Evolutionary conservation across 1,140 invertebrate species (phyloP).

Genomic region (Drosophila varians): DNA sequence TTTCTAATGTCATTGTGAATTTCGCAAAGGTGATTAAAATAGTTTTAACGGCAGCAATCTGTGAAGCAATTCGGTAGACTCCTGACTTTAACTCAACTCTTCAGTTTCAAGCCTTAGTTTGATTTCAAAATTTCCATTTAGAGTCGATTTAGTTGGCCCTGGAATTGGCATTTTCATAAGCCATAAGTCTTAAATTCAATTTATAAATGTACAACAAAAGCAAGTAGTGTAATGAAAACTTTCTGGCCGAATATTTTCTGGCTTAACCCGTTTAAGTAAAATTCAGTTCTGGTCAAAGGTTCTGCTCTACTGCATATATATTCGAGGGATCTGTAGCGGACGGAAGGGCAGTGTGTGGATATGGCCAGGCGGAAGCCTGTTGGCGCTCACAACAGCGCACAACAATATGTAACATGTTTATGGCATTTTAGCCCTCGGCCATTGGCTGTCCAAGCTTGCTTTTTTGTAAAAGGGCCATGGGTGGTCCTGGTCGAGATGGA

Average conservation of each 20-base stretch:
- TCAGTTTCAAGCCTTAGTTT: background rate
- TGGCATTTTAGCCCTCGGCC: slow-evolving; percentile 31
- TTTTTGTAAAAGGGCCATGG: background rate
- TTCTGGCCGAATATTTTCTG: slow-evolving; percentile 4
- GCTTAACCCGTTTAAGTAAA: slow-evolving; percentile 34
- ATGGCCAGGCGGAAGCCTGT: slow-evolving; percentile 1
- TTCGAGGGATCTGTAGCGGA: background rate
- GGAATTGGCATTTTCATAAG: background rate
- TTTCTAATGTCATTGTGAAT: background rate
- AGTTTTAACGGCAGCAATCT: background rate
- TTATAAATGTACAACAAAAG: slow-evolving; percentile 3
- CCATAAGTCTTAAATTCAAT: slow-evolving; percentile 8
- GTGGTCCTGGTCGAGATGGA: background rate
- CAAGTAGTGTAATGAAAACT: slow-evolving; percentile 10
- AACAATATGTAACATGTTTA: slow-evolving; percentile 43
- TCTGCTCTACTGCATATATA: background rate
- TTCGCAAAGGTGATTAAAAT: slow-evolving; percentile 1
- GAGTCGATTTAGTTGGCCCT: background rate
- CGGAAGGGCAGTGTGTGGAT: background rate
- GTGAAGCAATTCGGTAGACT: background rate
- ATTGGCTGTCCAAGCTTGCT: background rate
- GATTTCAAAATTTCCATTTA: background rate
- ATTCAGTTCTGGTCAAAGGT: slow-evolving; percentile 14
- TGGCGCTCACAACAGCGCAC: background rate
- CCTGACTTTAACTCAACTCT: too few species aligned